Percentiles rank a stretch among this genome's conserved stretches.
These are phyloP conservation scores for Drosophila tani DNA, from an alignment of 1,140 invertebrate genomes.

Conservation along the genomic window DNA sequence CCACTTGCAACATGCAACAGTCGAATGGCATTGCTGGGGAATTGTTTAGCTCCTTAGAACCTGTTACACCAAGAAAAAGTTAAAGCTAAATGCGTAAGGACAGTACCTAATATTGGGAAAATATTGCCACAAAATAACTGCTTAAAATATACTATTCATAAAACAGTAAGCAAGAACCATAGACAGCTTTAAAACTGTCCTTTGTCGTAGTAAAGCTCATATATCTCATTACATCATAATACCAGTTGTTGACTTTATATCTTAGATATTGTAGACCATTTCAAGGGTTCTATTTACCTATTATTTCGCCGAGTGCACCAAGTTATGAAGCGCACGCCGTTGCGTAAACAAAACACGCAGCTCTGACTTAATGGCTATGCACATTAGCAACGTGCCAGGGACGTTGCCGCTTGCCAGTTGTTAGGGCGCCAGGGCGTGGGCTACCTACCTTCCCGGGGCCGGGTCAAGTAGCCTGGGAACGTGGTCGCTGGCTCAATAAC, in stretches of 20 bases:
- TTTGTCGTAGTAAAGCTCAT: too few relatives aligned
- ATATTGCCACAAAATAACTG: too few relatives aligned
- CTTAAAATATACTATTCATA: not conserved
- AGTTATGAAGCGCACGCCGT: slow-evolving; percentile 55
- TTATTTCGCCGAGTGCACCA: not conserved
- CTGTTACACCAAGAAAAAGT: not conserved
- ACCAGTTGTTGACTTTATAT: not conserved
- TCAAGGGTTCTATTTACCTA: not conserved
- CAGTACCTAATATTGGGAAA: not conserved
- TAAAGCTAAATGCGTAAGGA: rapidly evolving
- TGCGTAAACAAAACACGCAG: slow-evolving; percentile 83
- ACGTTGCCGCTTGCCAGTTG: slow-evolving; percentile 32
- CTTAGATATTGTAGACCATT: not conserved
- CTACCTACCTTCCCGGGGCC: slow-evolving; percentile 1
- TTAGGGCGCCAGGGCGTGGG: slow-evolving; percentile 6
- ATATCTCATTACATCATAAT: too few relatives aligned
- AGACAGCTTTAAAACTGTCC: too few relatives aligned
- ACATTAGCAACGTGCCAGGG: slow-evolving; percentile 78
- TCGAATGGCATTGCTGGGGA: slow-evolving; percentile 30
- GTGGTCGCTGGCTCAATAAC: slow-evolving; percentile 75
- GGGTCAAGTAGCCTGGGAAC: slow-evolving; percentile 62
- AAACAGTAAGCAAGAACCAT: not conserved
- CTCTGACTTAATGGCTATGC: slow-evolving; percentile 77
- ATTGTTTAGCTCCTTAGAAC: slow-evolving; percentile 30
- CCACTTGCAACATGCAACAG: slow-evolving; percentile 65